Conservation (phyloP, 2,113 vertebrate species). For the Tursiops truncatus region DNA sequence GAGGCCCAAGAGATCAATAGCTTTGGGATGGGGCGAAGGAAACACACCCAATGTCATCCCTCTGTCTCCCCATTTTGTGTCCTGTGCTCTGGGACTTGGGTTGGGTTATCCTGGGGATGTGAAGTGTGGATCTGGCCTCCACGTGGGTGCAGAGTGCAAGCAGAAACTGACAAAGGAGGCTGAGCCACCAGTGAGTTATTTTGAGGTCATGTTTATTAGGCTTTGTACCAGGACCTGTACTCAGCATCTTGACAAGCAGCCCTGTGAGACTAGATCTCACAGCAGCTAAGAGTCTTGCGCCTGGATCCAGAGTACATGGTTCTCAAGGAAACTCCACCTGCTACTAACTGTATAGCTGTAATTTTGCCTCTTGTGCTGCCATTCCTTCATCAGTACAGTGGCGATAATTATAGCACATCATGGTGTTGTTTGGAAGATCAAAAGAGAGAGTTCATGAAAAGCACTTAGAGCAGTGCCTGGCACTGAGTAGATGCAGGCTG, state of each 20-base stretch:
- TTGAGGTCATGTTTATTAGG: background rate
- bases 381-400: background rate
- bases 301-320: background rate
- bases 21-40: background rate
- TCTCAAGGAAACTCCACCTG: background rate
- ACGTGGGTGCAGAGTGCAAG: background rate
- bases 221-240: background rate
- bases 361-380: background rate
- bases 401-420: background rate
- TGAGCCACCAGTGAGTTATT: background rate
- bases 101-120: background rate
- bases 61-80: background rate
- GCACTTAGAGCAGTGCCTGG: background rate
- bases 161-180: background rate
- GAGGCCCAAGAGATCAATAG: background rate
- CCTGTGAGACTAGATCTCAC: background rate
- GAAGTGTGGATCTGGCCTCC: background rate
- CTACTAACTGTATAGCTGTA: background rate
- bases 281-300: background rate
- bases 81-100: background rate
- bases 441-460: background rate
- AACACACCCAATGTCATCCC: too few relatives aligned
- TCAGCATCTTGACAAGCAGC: background rate
- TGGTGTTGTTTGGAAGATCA: background rate
- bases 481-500: background rate